Evolutionary conservation across 2,888 invertebrate genomes (phyloP), one percentile per base, ranked within the genome.

Genomic region (Diaprepes abbreviatus): DNA sequence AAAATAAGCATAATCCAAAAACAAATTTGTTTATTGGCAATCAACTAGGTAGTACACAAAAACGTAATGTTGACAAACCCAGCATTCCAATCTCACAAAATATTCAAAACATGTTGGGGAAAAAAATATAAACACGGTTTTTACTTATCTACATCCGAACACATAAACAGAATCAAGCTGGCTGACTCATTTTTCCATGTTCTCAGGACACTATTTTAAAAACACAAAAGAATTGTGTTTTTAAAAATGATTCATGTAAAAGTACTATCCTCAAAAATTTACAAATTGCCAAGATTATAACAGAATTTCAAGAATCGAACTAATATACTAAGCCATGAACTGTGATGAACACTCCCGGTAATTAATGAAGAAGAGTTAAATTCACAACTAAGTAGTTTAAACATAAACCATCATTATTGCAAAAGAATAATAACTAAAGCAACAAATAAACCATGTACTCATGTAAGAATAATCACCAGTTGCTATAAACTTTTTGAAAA

Each of bases 351-450:
- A 6, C n/a, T n/a, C n/a, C n/a, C n/a, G 7, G 43, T n/a, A 21
- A 45, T 45, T 45, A 21, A 40, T 3, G 43, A 45, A n/a, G 43
- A 21, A 21, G 43, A 45, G n/a, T 21, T 45, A 0, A 45, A 21
- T 10, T n/a, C n/a, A n/a, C n/a, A n/a, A n/a, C n/a, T n/a, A n/a
- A n/a, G n/a, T n/a, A n/a, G n/a, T n/a, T n/a, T 3, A 21, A 4
- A n/a, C 10, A 45, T 45, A 3, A 16, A 10, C 1, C 43, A 45
- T 21, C 19, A n/a, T 5, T 21, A 21, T 16, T 45, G 21, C 12
- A 45, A 17, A 19, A 1, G 21, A 2, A 45, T 45, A 45, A n/a
- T 45, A 21, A 10, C 43, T 1, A 21, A 6, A 19, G 43, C 43
- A 3, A 40, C 40, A 36, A 45, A 45, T 5, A 19, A 21, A 9